These are phyloP conservation scores for Linnaemya vulpina DNA, from an alignment of 2,888 invertebrate species.

Conservation along the genomic window DNA sequence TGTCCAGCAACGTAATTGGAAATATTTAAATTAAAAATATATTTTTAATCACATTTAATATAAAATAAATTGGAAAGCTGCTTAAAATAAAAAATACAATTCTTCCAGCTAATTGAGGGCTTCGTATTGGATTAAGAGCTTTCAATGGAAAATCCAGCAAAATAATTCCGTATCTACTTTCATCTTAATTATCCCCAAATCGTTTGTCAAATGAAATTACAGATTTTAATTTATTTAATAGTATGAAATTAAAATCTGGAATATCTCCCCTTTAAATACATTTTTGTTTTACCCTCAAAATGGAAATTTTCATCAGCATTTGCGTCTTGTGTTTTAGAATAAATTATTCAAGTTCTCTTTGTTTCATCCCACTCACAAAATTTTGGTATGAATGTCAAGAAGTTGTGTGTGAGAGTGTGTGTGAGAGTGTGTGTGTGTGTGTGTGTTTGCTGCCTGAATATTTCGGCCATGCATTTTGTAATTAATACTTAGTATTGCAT, in stretches of 20 bases:
- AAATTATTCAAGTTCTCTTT: neutral
- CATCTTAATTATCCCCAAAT: neutral
- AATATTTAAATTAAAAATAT: no score
- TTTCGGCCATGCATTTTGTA: conserved; percentile 72
- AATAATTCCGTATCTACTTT: neutral
- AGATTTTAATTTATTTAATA: neutral
- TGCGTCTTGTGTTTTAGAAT: neutral
- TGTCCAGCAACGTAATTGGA: no score
- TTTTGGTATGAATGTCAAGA: conserved; percentile 8
- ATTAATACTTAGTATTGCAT: conserved; percentile 65
- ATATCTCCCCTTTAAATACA: neutral
- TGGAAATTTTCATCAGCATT: neutral
- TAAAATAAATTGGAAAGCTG: no score
- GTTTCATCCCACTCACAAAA: neutral
- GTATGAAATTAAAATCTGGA: neutral
- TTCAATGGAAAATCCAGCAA: neutral
- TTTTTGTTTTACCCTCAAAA: neutral
- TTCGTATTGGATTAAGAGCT: no score
- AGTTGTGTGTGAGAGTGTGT: neutral
- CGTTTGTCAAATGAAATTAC: neutral
- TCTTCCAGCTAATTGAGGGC: no score
- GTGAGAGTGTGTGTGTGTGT: conserved; percentile 74
- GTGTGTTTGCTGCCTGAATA: conserved; percentile 63
- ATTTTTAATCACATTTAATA: no score
- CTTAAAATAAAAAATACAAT: no score